A percentile compares a stretch with the other conserved stretches of the same genome.
These are phyloP conservation scores for Sturnus vulgaris DNA, from an alignment of 2,113 vertebrate genomes.

Conservation along the genomic window DNA sequence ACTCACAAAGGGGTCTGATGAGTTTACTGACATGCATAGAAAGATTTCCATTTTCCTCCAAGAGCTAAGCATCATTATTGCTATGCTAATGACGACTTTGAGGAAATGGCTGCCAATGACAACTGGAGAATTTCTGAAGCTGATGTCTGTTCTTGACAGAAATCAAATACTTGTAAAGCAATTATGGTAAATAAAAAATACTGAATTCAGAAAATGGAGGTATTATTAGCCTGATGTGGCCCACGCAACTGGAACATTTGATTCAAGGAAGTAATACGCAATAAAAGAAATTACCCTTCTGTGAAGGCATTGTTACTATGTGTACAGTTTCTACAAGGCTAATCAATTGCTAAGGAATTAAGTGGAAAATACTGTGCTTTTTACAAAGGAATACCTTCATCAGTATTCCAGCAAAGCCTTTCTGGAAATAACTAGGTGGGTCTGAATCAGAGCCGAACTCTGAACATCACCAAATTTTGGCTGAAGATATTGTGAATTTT, in stretches of 20 bases:
- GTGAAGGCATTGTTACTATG: neutral
- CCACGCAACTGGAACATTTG: neutral
- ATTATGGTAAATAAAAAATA: neutral
- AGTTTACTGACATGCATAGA: neutral
- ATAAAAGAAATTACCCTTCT: neutral
- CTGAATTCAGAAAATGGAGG: neutral
- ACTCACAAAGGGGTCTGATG: neutral
- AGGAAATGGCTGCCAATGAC: neutral
- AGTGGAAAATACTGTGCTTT: neutral
- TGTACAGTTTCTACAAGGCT: neutral
- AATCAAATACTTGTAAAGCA: neutral
- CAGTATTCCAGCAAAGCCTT: neutral
- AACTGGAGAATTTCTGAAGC: neutral
- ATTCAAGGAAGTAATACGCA: neutral
- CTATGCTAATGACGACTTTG: neutral
- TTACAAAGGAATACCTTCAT: neutral
- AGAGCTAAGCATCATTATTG: neutral
- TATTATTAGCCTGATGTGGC: neutral
- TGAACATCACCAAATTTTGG: neutral
- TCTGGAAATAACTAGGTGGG: neutral
- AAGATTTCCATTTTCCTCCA: neutral
- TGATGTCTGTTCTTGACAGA: neutral
- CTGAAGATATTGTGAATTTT: neutral
- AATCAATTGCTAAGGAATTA: neutral
- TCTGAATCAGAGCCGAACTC: neutral